phyloP scores from a whole-genome alignment of 1,140 invertebrate species.

The Nebria ingens region DNA sequence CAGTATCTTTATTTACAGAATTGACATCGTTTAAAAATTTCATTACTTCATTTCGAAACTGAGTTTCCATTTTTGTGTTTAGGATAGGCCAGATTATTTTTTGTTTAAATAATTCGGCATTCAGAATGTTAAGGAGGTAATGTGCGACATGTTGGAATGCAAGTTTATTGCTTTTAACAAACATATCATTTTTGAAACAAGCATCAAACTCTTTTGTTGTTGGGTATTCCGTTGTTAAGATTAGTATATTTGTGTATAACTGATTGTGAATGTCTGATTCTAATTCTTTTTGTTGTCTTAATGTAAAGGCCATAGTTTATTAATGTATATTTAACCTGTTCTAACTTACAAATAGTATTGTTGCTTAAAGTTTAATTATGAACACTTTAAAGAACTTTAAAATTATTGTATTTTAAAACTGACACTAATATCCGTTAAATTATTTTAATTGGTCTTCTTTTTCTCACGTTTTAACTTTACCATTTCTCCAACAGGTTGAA shows the following conservation, averaged over 20 bases:
- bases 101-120: constrained; percentile 22
- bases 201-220: constrained; percentile 19
- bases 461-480: no score
- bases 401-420: no score
- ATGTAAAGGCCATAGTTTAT: background rate
- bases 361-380: no score
- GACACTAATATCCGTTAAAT: no score
- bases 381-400: no score
- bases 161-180: constrained; percentile 28
- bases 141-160: constrained; percentile 27
- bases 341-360: no score
- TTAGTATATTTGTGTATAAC: background rate
- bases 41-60: constrained; percentile 26
- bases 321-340: background rate
- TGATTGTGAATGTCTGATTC: background rate
- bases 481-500: no score
- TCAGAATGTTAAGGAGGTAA: constrained; percentile 24
- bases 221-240: background rate
- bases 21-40: constrained; percentile 25
- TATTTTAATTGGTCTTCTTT: no score
- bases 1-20: constrained; percentile 19
- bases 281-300: background rate
- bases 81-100: constrained; percentile 23
- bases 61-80: constrained; percentile 21
- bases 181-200: constrained; percentile 28